These are phyloP conservation scores for Andrena marginata DNA, from an alignment of 2,888 invertebrate genomes.

Conservation along the genomic window DNA sequence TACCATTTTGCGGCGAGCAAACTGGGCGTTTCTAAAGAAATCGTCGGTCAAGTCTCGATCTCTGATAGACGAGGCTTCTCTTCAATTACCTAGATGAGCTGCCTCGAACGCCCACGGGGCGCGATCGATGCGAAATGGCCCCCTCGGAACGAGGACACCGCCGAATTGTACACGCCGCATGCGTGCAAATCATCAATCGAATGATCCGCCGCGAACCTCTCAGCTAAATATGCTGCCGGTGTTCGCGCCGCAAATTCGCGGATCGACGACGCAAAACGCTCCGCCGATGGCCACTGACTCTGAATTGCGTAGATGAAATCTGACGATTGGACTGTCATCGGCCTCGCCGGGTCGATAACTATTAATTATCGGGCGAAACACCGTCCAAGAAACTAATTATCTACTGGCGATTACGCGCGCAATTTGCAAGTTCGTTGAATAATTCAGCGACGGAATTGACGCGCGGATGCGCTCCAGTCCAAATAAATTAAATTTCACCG, in stretches of 20 bases:
- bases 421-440: slow-evolving; percentile 1
- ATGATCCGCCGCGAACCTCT: not conserved
- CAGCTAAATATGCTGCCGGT: not conserved
- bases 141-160: too few species aligned
- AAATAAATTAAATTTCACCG: slow-evolving; percentile 5
- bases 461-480: not conserved
- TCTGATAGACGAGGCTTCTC: too few species aligned
- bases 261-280: too few species aligned
- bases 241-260: not conserved
- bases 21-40: too few species aligned
- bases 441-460: slow-evolving; percentile 11
- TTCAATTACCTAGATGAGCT: too few species aligned
- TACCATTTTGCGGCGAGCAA: too few species aligned
- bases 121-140: too few species aligned
- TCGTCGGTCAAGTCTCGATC: too few species aligned
- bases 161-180: too few species aligned
- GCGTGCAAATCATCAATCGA: not conserved
- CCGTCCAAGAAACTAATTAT: slow-evolving; percentile 25
- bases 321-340: slow-evolving; percentile 14
- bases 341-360: slow-evolving; percentile 32
- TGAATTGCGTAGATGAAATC: slow-evolving; percentile 19
- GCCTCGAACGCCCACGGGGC: too few species aligned
- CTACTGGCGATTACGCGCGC: not conserved
- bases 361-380: not conserved
- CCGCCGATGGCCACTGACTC: slow-evolving; percentile 6